A percentile compares a stretch with the other conserved stretches of the same genome.
These are phyloP conservation scores for Biston betularia DNA, from an alignment of 2,888 invertebrate genomes.

Conservation along the genomic window DNA sequence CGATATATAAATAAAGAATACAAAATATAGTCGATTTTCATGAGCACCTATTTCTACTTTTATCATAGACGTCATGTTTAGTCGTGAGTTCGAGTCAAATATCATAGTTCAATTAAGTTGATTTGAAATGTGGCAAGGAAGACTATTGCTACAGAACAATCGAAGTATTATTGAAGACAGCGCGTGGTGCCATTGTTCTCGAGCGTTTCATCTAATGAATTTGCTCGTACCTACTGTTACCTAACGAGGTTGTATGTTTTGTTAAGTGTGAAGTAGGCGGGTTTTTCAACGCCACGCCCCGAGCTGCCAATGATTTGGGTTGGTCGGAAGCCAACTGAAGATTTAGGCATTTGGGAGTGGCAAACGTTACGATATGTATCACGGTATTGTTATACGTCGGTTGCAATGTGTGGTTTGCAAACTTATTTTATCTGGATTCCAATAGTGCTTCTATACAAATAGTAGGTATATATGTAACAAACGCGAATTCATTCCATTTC, in stretches of 20 bases:
- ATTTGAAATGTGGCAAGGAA: neutral
- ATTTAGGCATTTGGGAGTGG: conserved; percentile 7
- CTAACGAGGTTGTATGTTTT: conserved; percentile 11
- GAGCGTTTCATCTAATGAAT: conserved; percentile 1
- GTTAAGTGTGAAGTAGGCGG: conserved; percentile 15
- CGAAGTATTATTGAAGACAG: conserved; percentile 1
- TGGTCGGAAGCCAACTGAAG: conserved; percentile 6
- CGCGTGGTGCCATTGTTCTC: conserved; percentile 15
- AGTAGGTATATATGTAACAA: too few relatives aligned
- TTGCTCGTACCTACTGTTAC: conserved; percentile 6
- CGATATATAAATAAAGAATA: too few relatives aligned
- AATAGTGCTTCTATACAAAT: too few relatives aligned
- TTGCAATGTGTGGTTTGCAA: neutral
- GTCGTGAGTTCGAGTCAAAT: too few relatives aligned
- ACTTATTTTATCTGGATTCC: neutral
- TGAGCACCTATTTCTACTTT: too few relatives aligned
- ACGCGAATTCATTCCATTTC: too few relatives aligned
- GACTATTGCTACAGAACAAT: neutral
- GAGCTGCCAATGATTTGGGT: conserved; percentile 1
- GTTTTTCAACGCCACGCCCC: conserved; percentile 7
- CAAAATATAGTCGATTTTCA: too few relatives aligned
- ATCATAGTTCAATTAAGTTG: neutral
- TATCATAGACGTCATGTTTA: too few relatives aligned
- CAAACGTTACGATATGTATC: neutral
- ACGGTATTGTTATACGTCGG: neutral